These are phyloP conservation scores for Hephaestus fuliginosus DNA, from an alignment of 2,797 vertebrate genomes.

Conservation along the genomic window DNA sequence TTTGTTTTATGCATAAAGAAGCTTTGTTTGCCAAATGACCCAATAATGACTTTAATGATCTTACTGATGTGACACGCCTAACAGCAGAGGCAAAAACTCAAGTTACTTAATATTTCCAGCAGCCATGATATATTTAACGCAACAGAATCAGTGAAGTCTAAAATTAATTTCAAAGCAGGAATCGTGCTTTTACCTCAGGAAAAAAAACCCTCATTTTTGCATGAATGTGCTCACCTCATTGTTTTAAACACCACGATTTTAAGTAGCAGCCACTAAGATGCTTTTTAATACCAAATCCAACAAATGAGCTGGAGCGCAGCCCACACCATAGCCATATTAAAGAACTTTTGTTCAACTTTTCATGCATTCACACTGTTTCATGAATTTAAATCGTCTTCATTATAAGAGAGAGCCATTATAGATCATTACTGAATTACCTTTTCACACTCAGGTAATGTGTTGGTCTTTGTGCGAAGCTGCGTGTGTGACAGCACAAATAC, in stretches of 20 bases:
- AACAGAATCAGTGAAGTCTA: neutral
- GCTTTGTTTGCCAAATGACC: neutral
- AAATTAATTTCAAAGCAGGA: conserved; percentile 17
- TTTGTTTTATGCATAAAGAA: neutral
- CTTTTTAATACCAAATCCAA: neutral
- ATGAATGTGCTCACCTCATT: neutral
- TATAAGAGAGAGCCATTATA: conserved; percentile 46
- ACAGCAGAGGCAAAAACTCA: neutral
- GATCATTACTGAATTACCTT: conserved; percentile 54
- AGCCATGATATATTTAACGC: neutral
- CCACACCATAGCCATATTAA: neutral
- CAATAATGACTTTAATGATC: neutral
- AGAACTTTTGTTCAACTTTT: conserved; percentile 43
- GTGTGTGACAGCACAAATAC: conserved; percentile 6
- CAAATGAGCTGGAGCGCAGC: neutral
- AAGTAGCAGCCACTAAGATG: neutral
- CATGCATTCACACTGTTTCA: conserved; percentile 12
- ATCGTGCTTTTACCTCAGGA: neutral
- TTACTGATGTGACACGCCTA: neutral
- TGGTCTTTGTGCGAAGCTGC: conserved; percentile 44
- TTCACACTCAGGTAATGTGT: conserved; percentile 37
- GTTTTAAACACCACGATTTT: neutral
- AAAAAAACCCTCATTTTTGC: neutral
- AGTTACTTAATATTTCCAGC: neutral
- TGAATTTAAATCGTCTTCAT: conserved; percentile 32